Evolutionary conservation across 2,888 invertebrate genomes (phyloP).

Genomic region (Icerya purchasi): DNA sequence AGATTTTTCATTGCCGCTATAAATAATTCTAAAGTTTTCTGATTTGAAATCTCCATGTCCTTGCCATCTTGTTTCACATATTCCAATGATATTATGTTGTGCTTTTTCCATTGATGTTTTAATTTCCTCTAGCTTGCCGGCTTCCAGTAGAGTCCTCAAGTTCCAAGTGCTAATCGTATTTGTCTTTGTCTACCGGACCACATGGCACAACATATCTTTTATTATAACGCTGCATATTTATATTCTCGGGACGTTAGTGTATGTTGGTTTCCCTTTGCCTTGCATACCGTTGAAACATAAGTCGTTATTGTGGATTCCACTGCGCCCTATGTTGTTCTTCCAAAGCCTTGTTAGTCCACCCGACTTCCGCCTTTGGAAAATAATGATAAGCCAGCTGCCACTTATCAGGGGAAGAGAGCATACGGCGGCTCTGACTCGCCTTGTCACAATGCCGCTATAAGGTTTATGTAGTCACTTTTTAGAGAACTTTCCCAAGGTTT

Average conservation of each 20-base stretch:
- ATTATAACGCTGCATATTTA: neutral
- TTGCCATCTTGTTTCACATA: no score
- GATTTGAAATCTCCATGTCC: no score
- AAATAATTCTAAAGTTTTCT: no score
- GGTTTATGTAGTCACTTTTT: neutral
- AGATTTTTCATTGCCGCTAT: no score
- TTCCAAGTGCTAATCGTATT: no score
- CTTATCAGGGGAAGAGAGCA: neutral
- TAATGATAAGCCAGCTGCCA: neutral
- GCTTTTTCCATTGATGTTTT: no score
- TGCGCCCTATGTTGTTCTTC: neutral
- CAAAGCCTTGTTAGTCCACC: neutral
- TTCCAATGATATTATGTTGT: no score
- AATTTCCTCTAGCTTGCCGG: no score
- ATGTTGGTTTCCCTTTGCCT: neutral
- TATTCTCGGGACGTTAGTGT: no score
- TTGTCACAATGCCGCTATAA: neutral
- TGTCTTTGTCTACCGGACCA: no score
- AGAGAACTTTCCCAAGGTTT: neutral
- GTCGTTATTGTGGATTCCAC: neutral
- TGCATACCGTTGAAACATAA: neutral
- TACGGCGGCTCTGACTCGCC: neutral
- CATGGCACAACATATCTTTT: neutral
- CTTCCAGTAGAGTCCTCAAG: no score
- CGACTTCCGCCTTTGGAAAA: neutral